These are phyloP conservation scores for Chrysolina americana DNA, from an alignment of 2,888 invertebrate genomes.

Conservation along the genomic window DNA sequence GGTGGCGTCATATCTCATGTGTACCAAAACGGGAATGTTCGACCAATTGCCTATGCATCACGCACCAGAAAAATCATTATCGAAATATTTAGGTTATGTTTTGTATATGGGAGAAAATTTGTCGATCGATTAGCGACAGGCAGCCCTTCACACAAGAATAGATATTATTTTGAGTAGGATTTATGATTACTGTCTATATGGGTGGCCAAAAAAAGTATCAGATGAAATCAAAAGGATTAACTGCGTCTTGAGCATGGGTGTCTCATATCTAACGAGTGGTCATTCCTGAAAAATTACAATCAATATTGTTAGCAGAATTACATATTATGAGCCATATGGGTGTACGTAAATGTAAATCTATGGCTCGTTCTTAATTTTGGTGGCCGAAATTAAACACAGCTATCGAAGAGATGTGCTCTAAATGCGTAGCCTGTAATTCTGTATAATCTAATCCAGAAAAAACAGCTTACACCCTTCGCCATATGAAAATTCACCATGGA, in stretches of 20 bases:
- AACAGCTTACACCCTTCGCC: constrained; percentile 36
- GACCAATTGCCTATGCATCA: constrained; percentile 35
- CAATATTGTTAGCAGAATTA: constrained; percentile 31
- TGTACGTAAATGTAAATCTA: constrained; percentile 44
- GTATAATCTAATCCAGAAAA: constrained; percentile 35
- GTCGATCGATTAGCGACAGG: constrained; percentile 20
- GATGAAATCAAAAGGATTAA: background rate
- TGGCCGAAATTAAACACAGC: constrained; percentile 47
- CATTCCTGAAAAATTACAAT: constrained; percentile 43
- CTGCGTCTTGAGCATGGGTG: background rate
- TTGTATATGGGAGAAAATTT: constrained; percentile 26
- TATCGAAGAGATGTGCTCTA: constrained; percentile 28
- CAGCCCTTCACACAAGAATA: constrained; percentile 27
- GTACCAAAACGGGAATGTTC: no score
- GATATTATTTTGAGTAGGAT: constrained; percentile 30
- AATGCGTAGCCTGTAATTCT: constrained; percentile 35
- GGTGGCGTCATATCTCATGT: no score
- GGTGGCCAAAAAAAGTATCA: constrained; percentile 8
- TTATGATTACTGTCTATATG: constrained; percentile 13
- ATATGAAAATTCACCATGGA: constrained; percentile 25
- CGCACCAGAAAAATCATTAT: constrained; percentile 35
- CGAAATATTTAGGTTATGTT: background rate
- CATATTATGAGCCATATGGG: constrained; percentile 49
- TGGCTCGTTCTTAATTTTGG: constrained; percentile 51
- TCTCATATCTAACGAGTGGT: constrained; percentile 44